Conservation (phyloP, 2,113 vertebrate species). For the Numenius arquata region DNA sequence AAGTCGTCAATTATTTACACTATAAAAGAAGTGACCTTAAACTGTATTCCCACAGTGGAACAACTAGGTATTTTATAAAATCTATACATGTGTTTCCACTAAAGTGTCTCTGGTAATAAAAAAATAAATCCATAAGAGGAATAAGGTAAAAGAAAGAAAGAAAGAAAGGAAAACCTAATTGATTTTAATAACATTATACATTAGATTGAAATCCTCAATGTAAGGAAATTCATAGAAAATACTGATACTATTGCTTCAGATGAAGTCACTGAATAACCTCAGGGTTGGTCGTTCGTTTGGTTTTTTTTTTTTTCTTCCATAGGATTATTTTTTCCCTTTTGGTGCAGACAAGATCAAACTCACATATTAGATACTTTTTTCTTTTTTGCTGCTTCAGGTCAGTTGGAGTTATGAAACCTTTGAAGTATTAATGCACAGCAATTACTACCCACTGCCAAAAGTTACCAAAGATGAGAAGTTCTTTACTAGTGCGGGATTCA, state of each 20-base stretch:
- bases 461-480: background rate
- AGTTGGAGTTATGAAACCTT: background rate
- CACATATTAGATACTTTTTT: background rate
- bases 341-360: background rate
- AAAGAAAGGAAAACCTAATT: background rate
- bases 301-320: background rate
- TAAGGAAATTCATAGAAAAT: background rate
- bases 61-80: background rate
- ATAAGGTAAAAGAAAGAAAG: background rate
- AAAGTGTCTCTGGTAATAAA: background rate
- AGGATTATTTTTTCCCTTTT: background rate
- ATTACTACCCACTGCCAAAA: background rate
- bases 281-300: too few relatives aligned
- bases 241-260: background rate
- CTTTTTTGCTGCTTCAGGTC: background rate
- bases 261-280: background rate
- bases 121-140: background rate
- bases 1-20: conserved; percentile 18
- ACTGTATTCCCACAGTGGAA: background rate
- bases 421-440: background rate
- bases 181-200: background rate
- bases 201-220: background rate
- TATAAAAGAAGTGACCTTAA: background rate
- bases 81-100: background rate
- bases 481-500: background rate